Evolutionary conservation across 2,888 invertebrate species (phyloP).

Genomic region (Noctua fimbriata): DNA sequence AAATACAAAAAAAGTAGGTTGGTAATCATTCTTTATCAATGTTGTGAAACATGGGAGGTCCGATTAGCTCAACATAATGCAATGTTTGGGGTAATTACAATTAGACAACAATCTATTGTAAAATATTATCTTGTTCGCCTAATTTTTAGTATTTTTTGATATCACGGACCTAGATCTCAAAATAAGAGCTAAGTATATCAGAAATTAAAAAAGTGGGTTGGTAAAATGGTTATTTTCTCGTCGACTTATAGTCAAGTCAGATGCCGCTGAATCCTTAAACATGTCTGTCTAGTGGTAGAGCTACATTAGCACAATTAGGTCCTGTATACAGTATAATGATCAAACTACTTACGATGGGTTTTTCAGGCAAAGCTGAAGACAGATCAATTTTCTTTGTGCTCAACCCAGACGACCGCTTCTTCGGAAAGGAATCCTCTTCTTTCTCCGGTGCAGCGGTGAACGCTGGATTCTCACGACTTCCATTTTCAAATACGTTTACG

Average conservation of each 20-base stretch:
- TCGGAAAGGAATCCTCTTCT: constrained; percentile 26
- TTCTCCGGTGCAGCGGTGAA: constrained; percentile 72
- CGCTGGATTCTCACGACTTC: constrained; percentile 66
- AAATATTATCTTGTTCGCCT: background rate
- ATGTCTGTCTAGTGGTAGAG: background rate
- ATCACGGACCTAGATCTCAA: background rate
- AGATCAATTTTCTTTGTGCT: constrained; percentile 31
- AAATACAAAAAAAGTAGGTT: constrained; percentile 11
- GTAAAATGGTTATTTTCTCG: background rate
- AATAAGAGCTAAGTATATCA: background rate
- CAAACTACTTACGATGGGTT: constrained; percentile 55
- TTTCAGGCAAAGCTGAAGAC: constrained; percentile 23
- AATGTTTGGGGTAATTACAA: constrained; percentile 13
- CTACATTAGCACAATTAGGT: background rate
- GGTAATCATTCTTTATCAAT: constrained; percentile 23
- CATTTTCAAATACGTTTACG: constrained; percentile 65
- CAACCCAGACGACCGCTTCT: constrained; percentile 39
- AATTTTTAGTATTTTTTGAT: background rate
- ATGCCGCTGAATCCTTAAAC: background rate
- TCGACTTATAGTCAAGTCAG: background rate
- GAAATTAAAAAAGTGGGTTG: background rate
- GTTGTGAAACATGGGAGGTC: constrained; percentile 27
- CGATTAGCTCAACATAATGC: background rate
- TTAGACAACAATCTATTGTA: constrained; percentile 12
- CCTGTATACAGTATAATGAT: background rate